Evolutionary conservation across 2,113 vertebrate genomes (phyloP).

Genomic region (Choloepus hoffmanni): DNA sequence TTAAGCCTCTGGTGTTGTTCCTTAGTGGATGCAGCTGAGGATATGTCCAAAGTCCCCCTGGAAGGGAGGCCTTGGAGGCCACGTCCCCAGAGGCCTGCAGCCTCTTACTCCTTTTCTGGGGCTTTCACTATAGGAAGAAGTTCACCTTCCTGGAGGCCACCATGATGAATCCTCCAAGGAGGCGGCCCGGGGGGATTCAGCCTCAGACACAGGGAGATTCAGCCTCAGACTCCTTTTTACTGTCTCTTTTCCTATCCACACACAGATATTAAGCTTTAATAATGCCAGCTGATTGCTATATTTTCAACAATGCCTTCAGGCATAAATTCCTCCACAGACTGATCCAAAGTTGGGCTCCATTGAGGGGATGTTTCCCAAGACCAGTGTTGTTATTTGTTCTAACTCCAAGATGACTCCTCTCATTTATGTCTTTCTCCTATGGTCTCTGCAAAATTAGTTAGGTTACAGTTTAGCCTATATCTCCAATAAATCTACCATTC

Average conservation of each 20-base stretch:
- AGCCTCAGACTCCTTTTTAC: not conserved
- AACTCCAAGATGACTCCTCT: not conserved
- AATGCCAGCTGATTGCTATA: not conserved
- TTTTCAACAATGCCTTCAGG: not conserved
- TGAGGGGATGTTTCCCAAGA: not conserved
- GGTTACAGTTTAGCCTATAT: not conserved
- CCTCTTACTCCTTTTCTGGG: too few relatives aligned
- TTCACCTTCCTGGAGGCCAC: too few relatives aligned
- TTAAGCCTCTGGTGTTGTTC: not conserved
- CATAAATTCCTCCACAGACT: not conserved
- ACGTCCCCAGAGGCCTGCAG: too few relatives aligned
- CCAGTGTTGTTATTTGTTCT: not conserved
- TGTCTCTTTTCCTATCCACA: not conserved
- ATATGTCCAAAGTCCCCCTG: not conserved
- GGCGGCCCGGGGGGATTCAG: too few relatives aligned
- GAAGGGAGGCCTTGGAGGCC: too few relatives aligned
- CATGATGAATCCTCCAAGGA: too few relatives aligned
- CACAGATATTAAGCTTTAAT: not conserved
- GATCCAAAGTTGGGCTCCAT: not conserved
- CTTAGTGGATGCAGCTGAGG: not conserved
- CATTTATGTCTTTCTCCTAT: not conserved
- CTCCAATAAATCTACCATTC: too few relatives aligned
- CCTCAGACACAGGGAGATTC: too few relatives aligned
- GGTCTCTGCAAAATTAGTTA: not conserved
- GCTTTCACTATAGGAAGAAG: too few relatives aligned